These are phyloP conservation scores for Natrix natrix DNA, from an alignment of 2,797 vertebrate genomes.

Conservation along the genomic window DNA sequence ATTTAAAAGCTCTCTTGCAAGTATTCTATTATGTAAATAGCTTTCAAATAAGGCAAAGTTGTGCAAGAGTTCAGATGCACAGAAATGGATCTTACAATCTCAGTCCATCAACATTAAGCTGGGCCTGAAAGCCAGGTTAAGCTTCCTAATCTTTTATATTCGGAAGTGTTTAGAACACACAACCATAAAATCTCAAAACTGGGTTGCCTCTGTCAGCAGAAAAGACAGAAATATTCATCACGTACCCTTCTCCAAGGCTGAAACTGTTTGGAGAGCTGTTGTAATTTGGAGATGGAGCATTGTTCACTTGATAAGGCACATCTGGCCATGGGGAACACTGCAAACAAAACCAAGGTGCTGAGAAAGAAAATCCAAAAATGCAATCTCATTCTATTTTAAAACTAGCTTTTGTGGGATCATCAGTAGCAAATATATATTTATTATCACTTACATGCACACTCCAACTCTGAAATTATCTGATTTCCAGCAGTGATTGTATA, in stretches of 20 bases:
- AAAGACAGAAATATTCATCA: constrained; percentile 58
- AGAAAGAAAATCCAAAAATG: constrained; percentile 51
- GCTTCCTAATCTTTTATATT: constrained; percentile 14
- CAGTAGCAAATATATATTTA: constrained; percentile 55
- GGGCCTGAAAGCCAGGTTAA: not conserved
- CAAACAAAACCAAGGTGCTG: constrained; percentile 48
- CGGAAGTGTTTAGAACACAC: constrained; percentile 10
- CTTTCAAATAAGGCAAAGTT: not conserved
- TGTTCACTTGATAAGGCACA: constrained; percentile 79
- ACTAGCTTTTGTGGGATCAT: constrained; percentile 58
- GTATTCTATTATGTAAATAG: not conserved
- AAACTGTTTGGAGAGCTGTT: constrained; percentile 86
- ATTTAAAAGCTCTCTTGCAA: not conserved
- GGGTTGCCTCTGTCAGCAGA: not conserved
- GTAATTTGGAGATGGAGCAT: constrained; percentile 83
- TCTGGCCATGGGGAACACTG: constrained; percentile 96
- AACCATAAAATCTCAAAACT: not conserved
- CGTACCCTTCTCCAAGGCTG: constrained; percentile 84
- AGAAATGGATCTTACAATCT: not conserved
- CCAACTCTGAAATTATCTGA: constrained; percentile 52
- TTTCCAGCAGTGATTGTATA: constrained; percentile 23
- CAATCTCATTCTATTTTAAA: constrained; percentile 37
- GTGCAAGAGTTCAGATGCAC: not conserved
- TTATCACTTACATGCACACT: constrained; percentile 14
- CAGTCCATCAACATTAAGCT: not conserved